Percentiles rank a stretch among this genome's conserved stretches.
Conservation (phyloP, 2,113 vertebrate genomes). For the Podarcis raffonei region DNA sequence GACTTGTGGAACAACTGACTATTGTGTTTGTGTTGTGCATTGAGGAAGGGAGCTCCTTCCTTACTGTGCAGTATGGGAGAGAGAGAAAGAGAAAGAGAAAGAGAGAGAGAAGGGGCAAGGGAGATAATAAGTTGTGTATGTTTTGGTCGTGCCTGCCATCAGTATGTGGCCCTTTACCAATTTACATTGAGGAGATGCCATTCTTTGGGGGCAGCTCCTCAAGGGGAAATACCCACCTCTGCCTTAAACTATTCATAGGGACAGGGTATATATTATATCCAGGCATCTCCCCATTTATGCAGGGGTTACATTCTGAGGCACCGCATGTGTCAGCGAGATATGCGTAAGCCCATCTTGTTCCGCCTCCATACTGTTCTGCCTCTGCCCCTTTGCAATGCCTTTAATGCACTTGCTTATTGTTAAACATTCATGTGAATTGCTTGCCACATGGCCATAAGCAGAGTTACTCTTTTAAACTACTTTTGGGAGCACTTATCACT, state of each 20-base stretch:
- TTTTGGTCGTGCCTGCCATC: not conserved
- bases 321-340: no score
- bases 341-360: no score
- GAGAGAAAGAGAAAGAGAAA: no score
- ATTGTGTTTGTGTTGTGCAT: no score
- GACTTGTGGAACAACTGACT: no score
- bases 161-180: not conserved
- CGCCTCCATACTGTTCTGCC: no score
- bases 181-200: not conserved
- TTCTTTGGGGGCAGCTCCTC: not conserved
- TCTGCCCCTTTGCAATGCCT: no score
- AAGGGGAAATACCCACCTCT: not conserved
- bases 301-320: no score
- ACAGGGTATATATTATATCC: slow-evolving; percentile 4
- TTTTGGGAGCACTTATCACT: slow-evolving; percentile 22
- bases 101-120: not conserved
- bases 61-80: not conserved
- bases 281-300: no score
- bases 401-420: not conserved
- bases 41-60: no score
- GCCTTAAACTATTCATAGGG: not conserved
- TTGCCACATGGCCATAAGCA: slow-evolving; percentile 4
- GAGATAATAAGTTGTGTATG: not conserved
- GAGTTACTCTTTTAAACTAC: not conserved
- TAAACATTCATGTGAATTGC: not conserved